Evolutionary conservation across 2,888 invertebrate species (phyloP).

Genomic region (Chloroclystis v-ata): DNA sequence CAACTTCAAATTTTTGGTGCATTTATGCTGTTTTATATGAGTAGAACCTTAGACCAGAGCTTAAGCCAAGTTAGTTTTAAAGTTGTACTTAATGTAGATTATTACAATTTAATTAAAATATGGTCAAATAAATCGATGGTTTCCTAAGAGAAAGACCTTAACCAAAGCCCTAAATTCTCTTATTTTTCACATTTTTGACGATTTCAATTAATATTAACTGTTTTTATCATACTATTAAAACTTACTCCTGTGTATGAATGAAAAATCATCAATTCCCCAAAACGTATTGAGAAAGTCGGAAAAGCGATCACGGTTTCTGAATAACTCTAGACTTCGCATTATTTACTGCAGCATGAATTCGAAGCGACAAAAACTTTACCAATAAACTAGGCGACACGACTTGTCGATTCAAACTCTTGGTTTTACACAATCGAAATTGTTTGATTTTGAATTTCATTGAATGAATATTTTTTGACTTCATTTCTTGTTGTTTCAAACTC

Average conservation of each 20-base stretch:
- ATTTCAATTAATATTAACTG: too few relatives aligned
- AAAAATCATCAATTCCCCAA: constrained; percentile 5
- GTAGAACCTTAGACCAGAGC: too few relatives aligned
- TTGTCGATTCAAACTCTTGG: constrained; percentile 18
- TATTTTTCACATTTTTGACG: too few relatives aligned
- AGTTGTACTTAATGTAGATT: too few relatives aligned
- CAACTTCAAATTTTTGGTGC: constrained; percentile 7
- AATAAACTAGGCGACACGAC: constrained; percentile 22
- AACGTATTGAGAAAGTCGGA: constrained; percentile 20
- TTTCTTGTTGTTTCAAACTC: too few relatives aligned
- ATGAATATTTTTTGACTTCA: too few relatives aligned
- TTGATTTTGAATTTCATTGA: neutral
- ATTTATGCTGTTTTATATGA: constrained; percentile 6
- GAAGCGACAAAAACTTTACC: constrained; percentile 19
- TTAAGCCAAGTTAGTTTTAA: too few relatives aligned
- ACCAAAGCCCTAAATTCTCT: too few relatives aligned
- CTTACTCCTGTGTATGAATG: neutral
- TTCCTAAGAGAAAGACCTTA: too few relatives aligned
- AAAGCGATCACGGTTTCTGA: constrained; percentile 22
- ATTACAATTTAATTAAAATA: too few relatives aligned
- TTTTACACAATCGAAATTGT: constrained; percentile 9
- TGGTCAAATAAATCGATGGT: too few relatives aligned
- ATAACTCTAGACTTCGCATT: constrained; percentile 22
- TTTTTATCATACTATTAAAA: too few relatives aligned
- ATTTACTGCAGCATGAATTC: constrained; percentile 24